Base-by-base conservation (phyloP, 1,140 invertebrate species). In the Rhagoletis pomonella region DNA sequence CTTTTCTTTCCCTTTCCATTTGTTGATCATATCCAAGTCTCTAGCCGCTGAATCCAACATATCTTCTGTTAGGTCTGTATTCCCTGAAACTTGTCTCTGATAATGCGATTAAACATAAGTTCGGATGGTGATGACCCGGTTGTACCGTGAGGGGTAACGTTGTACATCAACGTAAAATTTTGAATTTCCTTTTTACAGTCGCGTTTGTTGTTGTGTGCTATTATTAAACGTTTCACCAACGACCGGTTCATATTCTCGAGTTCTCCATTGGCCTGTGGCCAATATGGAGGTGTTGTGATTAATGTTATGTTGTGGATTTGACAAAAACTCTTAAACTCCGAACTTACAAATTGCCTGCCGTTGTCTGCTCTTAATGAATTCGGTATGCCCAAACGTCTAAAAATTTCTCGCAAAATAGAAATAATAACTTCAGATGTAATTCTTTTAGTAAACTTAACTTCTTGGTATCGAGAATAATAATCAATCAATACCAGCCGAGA, bases 401-500 rank as follows among this genome's bases (percentile, higher is more conserved):
- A 88, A 64, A 89, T 88, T 64, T 89, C 64, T 62, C 88, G 81
- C 62, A 87, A 3, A 4, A 42, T 12, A 39, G n/a, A 39, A 73
- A 87, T 87, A 10, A 87, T 87, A 3, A 29, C 86, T 50, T 55
- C 55, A 17, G 86, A 69, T 6, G 86, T 73, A 19, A 87, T 87
- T 59, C 47, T 58, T 50, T 42, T 73, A n/a, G 67, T 0, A 4
- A 87, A 59, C 29, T 88, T 86, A 14, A 90, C 87, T 77, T 91
- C 90, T 2, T 89, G 84, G 84, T 89, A 91, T 12, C 89, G 69
- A 0, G 88, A 87, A 69, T 88, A 90, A 65, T 90, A 90, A 86
- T 89, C 87, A 14, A 89, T 86, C 12, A 89, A 67, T 4, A 91
- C 88, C 29, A 91, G 87, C 89, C 90, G 9, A 93, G 73, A 55